phyloP scores from a whole-genome alignment of 2,888 invertebrate genomes.

The Trachelus tabidus region DNA sequence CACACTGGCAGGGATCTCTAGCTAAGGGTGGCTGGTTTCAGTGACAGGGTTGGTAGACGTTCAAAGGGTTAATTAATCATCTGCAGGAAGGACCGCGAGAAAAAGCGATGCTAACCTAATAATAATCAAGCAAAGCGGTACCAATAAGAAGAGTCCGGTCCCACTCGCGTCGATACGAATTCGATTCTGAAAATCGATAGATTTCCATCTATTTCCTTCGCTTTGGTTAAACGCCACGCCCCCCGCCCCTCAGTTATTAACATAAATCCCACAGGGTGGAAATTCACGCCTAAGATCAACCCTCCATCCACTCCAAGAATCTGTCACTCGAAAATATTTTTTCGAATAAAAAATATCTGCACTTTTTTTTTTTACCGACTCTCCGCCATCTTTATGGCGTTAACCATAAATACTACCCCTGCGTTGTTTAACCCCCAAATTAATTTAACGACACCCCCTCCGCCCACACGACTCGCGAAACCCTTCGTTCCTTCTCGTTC shows the following conservation, averaged over 20 bases:
- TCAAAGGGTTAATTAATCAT: conserved; percentile 4
- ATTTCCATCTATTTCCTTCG: not conserved
- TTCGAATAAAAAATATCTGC: not conserved
- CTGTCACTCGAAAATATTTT: not conserved
- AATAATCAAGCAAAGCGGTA: not conserved
- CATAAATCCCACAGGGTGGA: too few relatives aligned
- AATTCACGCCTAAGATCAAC: not conserved
- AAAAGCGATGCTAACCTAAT: not conserved
- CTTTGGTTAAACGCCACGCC: not conserved
- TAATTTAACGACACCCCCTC: conserved; percentile 65
- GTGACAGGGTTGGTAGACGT: not conserved
- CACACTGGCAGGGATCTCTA: not conserved
- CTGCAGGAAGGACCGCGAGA: not conserved
- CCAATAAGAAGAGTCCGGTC: not conserved
- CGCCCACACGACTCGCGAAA: conserved; percentile 20
- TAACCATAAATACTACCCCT: conserved; percentile 6
- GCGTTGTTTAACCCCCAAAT: conserved; percentile 68
- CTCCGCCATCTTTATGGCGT: not conserved
- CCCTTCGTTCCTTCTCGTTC: conserved; percentile 28
- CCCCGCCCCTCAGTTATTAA: not conserved
- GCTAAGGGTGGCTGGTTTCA: not conserved
- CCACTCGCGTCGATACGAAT: not conserved
- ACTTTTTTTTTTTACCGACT: not conserved
- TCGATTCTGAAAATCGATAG: not conserved
- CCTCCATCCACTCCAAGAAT: not conserved